Evolutionary conservation across 2,113 vertebrate genomes (phyloP), one percentile per base, ranked within the genome.

Genomic region (Cnemophilus loriae): DNA sequence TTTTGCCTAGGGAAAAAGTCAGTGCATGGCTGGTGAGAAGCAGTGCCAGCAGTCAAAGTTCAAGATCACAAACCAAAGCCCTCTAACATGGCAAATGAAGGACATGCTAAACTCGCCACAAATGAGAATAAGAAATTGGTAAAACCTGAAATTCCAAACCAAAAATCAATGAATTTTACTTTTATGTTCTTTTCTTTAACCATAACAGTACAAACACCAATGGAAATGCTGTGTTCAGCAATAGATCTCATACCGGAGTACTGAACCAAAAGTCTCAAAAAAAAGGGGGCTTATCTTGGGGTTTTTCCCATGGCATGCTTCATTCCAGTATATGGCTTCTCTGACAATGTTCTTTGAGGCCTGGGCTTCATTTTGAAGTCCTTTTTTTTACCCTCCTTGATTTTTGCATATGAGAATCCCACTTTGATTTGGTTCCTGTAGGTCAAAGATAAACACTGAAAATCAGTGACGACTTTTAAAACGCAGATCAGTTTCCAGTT

Each of bases 381-480:
- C 2, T 33, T 61, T 60, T 23, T 37, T 56, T n/a, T 42, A 21
- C 4, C 1, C 1, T 7, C 3, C 28, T 41, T 53, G 7, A 2
- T 33, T 90, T 93, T 85, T 27, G 20, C 7, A 30, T 15, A 4
- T 63, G 4, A 92, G 50, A 86, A 80, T 77, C 8, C 6, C 12
- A 69, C 33, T 79, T 89, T 64, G 26, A 53, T 84, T 85, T 74
- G 18, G 11, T 87, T 96, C 39, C 63, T 79, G 8, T 12, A 57
- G 59, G 44, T 53, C 59, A 86, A 92, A 84, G 64, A 70, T 41
- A 67, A 94, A 81, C 26, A 71, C 11, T 50, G 68, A 77, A 88
- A 89, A 95, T 56, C 30, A 47, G 39, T 87, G 61, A 27, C 28
- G n/a, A 55, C 49, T 75, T 95, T 69, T 33, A 78, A 86, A 80